phyloP scores from a whole-genome alignment of 2,113 vertebrate genomes.

The Xyrauchen texanus region DNA sequence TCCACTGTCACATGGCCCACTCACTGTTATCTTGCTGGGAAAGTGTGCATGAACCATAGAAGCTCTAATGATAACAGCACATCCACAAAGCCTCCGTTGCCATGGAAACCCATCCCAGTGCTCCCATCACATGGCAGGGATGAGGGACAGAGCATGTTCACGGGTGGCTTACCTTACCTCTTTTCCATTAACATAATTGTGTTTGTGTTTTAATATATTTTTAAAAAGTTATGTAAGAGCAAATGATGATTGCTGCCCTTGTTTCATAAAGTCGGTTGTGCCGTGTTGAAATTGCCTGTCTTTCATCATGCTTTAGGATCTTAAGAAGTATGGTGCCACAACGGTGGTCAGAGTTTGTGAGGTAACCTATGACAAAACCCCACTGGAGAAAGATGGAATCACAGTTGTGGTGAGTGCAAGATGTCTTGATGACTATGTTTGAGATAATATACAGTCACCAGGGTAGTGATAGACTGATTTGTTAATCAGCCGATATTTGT shows the following conservation, averaged over 20 bases:
- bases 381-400: constrained; percentile 93
- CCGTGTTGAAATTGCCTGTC: background rate
- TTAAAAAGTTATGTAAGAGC: background rate
- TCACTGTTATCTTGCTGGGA: constrained; percentile 36
- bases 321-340: constrained; percentile 91
- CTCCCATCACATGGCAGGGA: constrained; percentile 38
- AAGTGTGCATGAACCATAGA: constrained; percentile 22
- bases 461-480: too few species aligned
- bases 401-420: constrained; percentile 86
- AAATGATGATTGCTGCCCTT: background rate
- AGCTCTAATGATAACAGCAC: constrained; percentile 30
- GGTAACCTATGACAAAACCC: constrained; percentile 93
- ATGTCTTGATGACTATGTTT: background rate
- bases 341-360: constrained; percentile 96
- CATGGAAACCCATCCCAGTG: constrained; percentile 42
- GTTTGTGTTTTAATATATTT: background rate
- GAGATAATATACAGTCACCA: too few species aligned
- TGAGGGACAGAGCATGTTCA: constrained; percentile 17
- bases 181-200: background rate
- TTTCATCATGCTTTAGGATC: constrained; percentile 75
- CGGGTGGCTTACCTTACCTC: constrained; percentile 5
- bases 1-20: constrained; percentile 21
- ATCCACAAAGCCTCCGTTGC: constrained; percentile 41
- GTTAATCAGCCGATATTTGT: too few species aligned
- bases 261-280: background rate